Percentiles rank a stretch among this genome's conserved stretches.
Evolutionary conservation across 30 jellyfish, hydroid and myxozoan species (phyloP).

Genomic region (Aurelia sp.): DNA sequence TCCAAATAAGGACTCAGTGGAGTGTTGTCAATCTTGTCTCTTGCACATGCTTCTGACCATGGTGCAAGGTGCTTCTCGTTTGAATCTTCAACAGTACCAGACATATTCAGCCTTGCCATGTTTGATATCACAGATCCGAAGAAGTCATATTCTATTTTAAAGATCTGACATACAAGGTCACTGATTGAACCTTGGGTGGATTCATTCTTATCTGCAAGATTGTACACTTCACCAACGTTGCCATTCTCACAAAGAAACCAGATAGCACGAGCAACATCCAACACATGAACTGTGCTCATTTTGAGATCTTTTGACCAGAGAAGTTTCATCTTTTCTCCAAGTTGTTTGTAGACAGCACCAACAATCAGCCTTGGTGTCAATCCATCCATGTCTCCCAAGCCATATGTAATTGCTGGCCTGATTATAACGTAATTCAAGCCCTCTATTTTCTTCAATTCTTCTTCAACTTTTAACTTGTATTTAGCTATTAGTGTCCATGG

Average conservation of each 20-base stretch:
- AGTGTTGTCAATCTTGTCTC: constrained; percentile 77
- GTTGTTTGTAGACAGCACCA: constrained; percentile 95
- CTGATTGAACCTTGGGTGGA: constrained; percentile 94
- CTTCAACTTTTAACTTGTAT: constrained; percentile 80
- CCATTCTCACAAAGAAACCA: constrained; percentile 90
- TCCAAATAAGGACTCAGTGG: constrained; percentile 95
- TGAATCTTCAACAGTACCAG: constrained; percentile 84
- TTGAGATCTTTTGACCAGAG: constrained; percentile 93
- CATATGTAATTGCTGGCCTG: constrained; percentile 93
- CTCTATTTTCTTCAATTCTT: constrained; percentile 62
- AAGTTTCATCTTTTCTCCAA: constrained; percentile 92
- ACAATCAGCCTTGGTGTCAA: constrained; percentile 90
- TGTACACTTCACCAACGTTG: constrained; percentile 64
- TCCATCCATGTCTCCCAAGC: constrained; percentile 88
- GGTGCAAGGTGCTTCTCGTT: constrained; percentile 95
- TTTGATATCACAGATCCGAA: constrained; percentile 89
- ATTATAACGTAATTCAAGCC: constrained; percentile 76
- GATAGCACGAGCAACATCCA: constrained; percentile 90
- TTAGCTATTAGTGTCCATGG: constrained; percentile 95
- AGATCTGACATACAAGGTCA: constrained; percentile 80
- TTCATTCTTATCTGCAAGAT: constrained; percentile 81
- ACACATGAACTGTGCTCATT: constrained; percentile 93
- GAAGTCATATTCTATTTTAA: constrained; percentile 84
- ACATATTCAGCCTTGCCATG: constrained; percentile 92
- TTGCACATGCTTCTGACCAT: constrained; percentile 95